Conservation (phyloP, 1,140 invertebrate species). For the Drosophila littoralis region DNA sequence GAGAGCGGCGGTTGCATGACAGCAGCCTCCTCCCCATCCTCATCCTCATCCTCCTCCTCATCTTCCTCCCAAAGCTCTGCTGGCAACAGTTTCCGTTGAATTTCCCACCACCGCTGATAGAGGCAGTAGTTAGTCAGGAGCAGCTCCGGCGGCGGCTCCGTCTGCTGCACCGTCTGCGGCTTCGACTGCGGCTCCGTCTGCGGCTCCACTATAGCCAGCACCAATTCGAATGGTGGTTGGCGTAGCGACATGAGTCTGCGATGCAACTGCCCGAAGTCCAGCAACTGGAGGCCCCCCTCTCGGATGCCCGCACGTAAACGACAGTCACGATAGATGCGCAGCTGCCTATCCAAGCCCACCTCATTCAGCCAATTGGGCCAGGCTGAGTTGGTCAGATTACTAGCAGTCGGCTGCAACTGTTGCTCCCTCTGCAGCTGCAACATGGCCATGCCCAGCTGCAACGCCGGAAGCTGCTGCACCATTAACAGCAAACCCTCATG, state of each 20-base stretch:
- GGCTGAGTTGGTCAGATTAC: too few species aligned
- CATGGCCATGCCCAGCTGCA: too few species aligned
- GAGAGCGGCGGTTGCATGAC: too few species aligned
- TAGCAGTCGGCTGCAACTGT: too few species aligned
- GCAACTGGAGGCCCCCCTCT: conserved; percentile 43
- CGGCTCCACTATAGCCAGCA: conserved; percentile 87
- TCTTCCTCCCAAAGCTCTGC: too few species aligned
- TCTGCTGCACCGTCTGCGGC: too few species aligned
- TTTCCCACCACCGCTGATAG: conserved; percentile 51
- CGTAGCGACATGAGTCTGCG: conserved; percentile 14
- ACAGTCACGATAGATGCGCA: conserved; percentile 18
- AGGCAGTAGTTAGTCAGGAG: conserved; percentile 57
- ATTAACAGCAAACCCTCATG: too few species aligned
- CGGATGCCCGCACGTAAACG: conserved; percentile 21
- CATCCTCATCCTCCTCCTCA: not conserved
- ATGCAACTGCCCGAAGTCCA: conserved; percentile 38
- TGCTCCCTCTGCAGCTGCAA: too few species aligned
- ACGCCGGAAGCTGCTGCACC: too few species aligned
- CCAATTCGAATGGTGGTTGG: conserved; percentile 85
- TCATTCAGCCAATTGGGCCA: too few species aligned
- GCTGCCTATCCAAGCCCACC: too few species aligned
- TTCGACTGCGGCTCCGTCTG: too few species aligned
- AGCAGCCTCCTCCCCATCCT: conserved; percentile 19
- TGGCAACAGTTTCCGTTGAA: conserved; percentile 37
- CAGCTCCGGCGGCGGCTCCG: conserved; percentile 34